These are phyloP conservation scores for Cheilosia variabilis DNA, from an alignment of 2,888 invertebrate species.

Conservation along the genomic window DNA sequence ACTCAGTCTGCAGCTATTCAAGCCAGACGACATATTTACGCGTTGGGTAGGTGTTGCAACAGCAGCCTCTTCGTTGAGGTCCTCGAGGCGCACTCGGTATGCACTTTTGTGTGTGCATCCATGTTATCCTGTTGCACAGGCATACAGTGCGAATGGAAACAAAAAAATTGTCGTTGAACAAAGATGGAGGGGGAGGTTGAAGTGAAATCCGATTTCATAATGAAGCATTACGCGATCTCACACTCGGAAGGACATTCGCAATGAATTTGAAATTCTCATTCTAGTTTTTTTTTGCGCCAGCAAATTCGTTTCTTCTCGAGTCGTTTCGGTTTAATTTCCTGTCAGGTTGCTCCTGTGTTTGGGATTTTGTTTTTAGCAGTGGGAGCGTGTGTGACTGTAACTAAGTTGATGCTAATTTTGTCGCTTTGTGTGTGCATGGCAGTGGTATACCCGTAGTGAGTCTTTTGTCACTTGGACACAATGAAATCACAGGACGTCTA, in stretches of 20 bases:
- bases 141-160: constrained; percentile 8
- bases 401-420: constrained; percentile 61
- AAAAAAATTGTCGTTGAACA: constrained; percentile 15
- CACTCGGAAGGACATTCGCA: constrained; percentile 57
- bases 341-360: constrained; percentile 8
- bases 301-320: not conserved
- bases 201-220: constrained; percentile 67
- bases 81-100: constrained; percentile 34
- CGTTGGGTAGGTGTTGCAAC: constrained; percentile 30
- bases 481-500: constrained; percentile 51
- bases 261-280: constrained; percentile 57
- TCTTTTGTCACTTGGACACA: constrained; percentile 58
- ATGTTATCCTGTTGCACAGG: constrained; percentile 48
- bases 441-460: not conserved
- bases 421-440: constrained; percentile 14
- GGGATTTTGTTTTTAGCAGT: constrained; percentile 6
- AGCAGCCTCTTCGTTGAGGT: constrained; percentile 24
- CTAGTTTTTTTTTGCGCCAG: constrained; percentile 1
- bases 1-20: constrained; percentile 46
- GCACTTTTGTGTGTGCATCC: constrained; percentile 53
- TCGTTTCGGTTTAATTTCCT: constrained; percentile 16
- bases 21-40: constrained; percentile 56
- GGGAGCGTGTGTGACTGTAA: constrained; percentile 36
- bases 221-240: constrained; percentile 63
- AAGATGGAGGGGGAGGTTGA: not conserved